Conservation (phyloP, 2,797 vertebrate genomes). For the Sebastes wilsoni region DNA sequence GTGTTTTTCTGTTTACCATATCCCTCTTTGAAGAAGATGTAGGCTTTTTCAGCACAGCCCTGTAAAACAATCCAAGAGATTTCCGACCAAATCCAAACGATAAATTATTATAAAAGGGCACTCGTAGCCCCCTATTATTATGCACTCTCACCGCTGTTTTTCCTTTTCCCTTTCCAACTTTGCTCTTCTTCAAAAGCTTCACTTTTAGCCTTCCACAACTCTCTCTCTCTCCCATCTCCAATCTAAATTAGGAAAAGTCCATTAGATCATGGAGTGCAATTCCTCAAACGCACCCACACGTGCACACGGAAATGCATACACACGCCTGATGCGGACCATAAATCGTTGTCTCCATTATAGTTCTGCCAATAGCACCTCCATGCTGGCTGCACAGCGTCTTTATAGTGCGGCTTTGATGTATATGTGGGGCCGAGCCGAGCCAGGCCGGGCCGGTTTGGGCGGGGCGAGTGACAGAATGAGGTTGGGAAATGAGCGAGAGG, state of each 20-base stretch:
- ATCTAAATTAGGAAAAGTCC: conserved; percentile 52
- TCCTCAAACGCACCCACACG: conserved; percentile 55
- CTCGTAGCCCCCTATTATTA: neutral
- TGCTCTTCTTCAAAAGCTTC: neutral
- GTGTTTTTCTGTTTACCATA: neutral
- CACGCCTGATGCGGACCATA: conserved; percentile 74
- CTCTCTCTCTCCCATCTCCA: neutral
- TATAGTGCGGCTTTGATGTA: conserved; percentile 75
- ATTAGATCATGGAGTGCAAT: conserved; percentile 69
- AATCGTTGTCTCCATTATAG: conserved; percentile 83
- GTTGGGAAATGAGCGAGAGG: conserved; percentile 80
- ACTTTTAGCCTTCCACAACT: neutral
- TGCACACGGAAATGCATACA: neutral
- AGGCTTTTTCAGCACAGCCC: neutral
- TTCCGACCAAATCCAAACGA: neutral
- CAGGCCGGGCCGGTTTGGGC: neutral
- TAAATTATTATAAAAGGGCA: neutral
- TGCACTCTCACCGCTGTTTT: neutral
- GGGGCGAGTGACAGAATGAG: conserved; percentile 89
- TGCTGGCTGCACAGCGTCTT: conserved; percentile 83
- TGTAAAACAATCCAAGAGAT: neutral
- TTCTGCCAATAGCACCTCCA: conserved; percentile 82
- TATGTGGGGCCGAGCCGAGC: conserved; percentile 72
- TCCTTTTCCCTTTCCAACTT: neutral
- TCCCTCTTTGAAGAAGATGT: neutral